Evolutionary conservation across 2,888 invertebrate species (phyloP).

Genomic region (Heliconius erato): DNA sequence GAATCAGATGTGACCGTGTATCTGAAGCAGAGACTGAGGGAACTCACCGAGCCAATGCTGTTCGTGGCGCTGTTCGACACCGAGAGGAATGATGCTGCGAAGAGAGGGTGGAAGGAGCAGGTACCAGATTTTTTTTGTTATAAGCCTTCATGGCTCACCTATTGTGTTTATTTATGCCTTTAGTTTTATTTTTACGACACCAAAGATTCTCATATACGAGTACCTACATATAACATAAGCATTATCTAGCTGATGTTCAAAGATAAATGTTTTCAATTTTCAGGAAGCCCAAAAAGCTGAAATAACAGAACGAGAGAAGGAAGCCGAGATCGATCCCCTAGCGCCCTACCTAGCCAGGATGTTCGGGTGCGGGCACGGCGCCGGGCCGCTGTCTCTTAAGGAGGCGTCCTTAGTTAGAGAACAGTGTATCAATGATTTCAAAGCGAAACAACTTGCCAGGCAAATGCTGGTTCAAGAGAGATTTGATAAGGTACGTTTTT

Average conservation of each 20-base stretch:
- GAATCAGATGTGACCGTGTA: slow-evolving; percentile 78
- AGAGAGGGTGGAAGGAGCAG: slow-evolving; percentile 80
- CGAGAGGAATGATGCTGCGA: slow-evolving; percentile 82
- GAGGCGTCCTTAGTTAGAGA: slow-evolving; percentile 83
- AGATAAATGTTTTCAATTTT: neutral
- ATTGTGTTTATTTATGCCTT: too few relatives aligned
- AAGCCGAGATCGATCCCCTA: slow-evolving; percentile 87
- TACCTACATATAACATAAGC: too few relatives aligned
- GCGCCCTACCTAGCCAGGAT: slow-evolving; percentile 88
- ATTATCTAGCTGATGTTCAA: neutral
- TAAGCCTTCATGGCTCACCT: neutral
- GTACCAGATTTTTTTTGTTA: slow-evolving; percentile 58
- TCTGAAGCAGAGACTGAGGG: slow-evolving; percentile 71
- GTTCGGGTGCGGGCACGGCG: slow-evolving; percentile 79
- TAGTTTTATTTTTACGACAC: neutral
- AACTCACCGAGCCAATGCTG: slow-evolving; percentile 79
- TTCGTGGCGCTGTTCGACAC: slow-evolving; percentile 83
- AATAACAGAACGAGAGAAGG: slow-evolving; percentile 86
- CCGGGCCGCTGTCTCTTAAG: slow-evolving; percentile 73
- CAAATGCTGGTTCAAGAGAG: slow-evolving; percentile 88
- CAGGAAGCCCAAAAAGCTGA: slow-evolving; percentile 83
- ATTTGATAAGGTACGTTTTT: slow-evolving; percentile 87
- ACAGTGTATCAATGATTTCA: slow-evolving; percentile 89
- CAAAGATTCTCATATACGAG: neutral
- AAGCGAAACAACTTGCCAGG: slow-evolving; percentile 86